A percentile compares a stretch with the other conserved stretches of the same genome.
Conservation (phyloP, 53 echinoderm and acorn worm genomes). For the Pentamera pediparva region DNA sequence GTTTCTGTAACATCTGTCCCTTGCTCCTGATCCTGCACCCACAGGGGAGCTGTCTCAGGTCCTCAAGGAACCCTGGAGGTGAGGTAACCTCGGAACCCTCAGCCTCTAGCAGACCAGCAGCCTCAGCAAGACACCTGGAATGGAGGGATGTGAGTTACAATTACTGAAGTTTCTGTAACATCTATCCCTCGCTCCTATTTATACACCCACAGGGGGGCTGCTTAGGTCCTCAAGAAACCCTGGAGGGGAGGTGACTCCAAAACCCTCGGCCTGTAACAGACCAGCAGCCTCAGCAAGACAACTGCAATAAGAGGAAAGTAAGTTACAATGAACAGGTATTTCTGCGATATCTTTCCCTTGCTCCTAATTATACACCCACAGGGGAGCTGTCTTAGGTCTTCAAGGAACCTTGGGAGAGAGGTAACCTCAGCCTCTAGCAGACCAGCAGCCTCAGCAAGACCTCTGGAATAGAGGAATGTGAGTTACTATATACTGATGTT, state of each 20-base stretch:
- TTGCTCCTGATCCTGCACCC: conserved; percentile 63
- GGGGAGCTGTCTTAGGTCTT: conserved; percentile 71
- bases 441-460: neutral
- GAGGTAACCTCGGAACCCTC: neutral
- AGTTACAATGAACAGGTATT: neutral
- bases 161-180: neutral
- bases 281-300: neutral
- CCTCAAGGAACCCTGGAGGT: conserved; percentile 57
- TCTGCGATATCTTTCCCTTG: conserved; percentile 33
- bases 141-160: too few species aligned
- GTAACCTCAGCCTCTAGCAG: neutral
- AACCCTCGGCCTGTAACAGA: neutral
- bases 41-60: conserved; percentile 76
- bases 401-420: conserved; percentile 43
- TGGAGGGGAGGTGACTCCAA: neutral
- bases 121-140: conserved; percentile 2
- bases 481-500: neutral
- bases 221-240: too few species aligned
- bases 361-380: conserved; percentile 72
- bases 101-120: neutral
- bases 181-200: too few species aligned
- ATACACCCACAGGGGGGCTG: too few species aligned
- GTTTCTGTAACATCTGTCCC: conserved; percentile 31
- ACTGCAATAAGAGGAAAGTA: too few species aligned
- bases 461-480: too few species aligned